phyloP scores from a whole-genome alignment of 2,888 invertebrate genomes.

The Sarcophaga carnaria region DNA sequence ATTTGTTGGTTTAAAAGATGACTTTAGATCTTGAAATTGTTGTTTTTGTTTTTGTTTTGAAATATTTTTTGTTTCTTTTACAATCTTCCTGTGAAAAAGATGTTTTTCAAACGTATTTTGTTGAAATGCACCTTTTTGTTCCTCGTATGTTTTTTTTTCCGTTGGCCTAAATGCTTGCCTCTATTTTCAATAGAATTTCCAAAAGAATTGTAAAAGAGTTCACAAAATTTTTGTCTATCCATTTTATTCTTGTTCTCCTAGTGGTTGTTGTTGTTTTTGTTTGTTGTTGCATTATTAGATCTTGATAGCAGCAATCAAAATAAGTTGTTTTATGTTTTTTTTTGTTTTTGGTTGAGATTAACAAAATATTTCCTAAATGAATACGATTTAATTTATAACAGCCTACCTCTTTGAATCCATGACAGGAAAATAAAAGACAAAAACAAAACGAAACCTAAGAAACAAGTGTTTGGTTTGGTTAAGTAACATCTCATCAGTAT shows the following conservation, averaged over 20 bases:
- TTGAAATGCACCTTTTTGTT: conserved; percentile 50
- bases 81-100: conserved; percentile 27
- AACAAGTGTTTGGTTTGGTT: conserved; percentile 16
- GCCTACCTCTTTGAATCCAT: conserved; percentile 24
- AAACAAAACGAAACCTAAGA: not conserved
- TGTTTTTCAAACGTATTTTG: not conserved
- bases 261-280: not conserved
- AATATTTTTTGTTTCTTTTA: not conserved
- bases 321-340: conserved; percentile 57
- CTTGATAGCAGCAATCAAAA: conserved; percentile 61
- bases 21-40: conserved; percentile 41
- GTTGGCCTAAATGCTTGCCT: conserved; percentile 5
- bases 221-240: conserved; percentile 24
- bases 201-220: not conserved
- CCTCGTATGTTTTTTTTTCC: not conserved
- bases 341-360: conserved; percentile 27
- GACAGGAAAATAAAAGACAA: conserved; percentile 18
- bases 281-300: conserved; percentile 45
- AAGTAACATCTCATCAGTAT: not conserved
- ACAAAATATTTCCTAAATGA: conserved; percentile 65
- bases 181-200: conserved; percentile 46
- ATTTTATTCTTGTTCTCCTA: not conserved
- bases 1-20: conserved; percentile 3
- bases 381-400: conserved; percentile 67
- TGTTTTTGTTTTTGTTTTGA: conserved; percentile 9